phyloP scores from a whole-genome alignment of 2,797 vertebrate genomes.

The Clamator glandarius region DNA sequence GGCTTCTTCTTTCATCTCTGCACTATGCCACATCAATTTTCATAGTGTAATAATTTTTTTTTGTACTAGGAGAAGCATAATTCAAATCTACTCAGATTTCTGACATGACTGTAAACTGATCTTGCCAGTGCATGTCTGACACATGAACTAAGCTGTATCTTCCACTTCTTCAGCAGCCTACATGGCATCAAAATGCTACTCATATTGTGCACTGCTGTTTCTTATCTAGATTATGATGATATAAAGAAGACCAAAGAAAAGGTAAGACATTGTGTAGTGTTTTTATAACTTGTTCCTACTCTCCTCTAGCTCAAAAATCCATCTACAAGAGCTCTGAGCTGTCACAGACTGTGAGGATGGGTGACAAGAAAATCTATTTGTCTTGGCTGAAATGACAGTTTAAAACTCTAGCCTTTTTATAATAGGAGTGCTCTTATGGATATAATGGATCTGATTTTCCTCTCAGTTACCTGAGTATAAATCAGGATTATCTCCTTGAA shows the following conservation, averaged over 20 bases:
- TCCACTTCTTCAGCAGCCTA: slow-evolving; percentile 16
- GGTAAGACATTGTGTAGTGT: not conserved
- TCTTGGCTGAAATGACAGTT: slow-evolving; percentile 30
- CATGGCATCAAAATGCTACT: slow-evolving; percentile 34
- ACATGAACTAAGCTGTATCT: slow-evolving; percentile 50
- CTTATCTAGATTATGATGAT: not conserved
- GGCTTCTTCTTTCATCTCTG: not conserved
- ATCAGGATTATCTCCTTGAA: not conserved
- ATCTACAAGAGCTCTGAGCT: not conserved
- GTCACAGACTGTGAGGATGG: not conserved
- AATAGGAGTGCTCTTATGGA: not conserved
- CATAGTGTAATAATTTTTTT: not conserved
- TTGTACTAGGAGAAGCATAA: not conserved
- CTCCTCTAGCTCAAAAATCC: slow-evolving; percentile 11
- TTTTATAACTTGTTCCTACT: not conserved
- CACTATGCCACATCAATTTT: slow-evolving; percentile 20
- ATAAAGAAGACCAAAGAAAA: slow-evolving; percentile 35
- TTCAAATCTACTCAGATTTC: slow-evolving; percentile 45
- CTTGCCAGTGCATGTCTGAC: not conserved
- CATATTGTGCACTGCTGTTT: not conserved
- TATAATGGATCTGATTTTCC: slow-evolving; percentile 25
- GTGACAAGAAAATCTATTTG: slow-evolving; percentile 62
- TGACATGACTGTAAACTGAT: slow-evolving; percentile 52
- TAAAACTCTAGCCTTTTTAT: slow-evolving; percentile 18
- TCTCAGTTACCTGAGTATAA: not conserved